A percentile compares a stretch with the other conserved stretches of the same genome.
Conservation (phyloP, 1,140 invertebrate species). For the Pristionchus pacificus region DNA sequence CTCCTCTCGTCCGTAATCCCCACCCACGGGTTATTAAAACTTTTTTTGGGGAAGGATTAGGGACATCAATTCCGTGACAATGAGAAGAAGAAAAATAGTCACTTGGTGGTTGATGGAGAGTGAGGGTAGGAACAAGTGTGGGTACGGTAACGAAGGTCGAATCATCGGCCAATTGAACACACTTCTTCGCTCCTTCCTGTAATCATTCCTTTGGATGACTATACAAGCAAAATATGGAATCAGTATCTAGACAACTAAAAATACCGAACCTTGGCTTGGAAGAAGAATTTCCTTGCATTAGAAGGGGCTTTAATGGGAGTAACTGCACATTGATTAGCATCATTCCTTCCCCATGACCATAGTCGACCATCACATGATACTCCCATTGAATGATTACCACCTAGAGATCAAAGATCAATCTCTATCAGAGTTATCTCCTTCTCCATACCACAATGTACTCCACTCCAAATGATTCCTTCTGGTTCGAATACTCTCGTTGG, state of each 20-base stretch:
- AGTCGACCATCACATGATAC: slow-evolving; percentile 17
- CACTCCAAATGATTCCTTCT: slow-evolving; percentile 13
- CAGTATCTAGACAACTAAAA: neutral
- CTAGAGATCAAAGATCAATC: slow-evolving; percentile 8
- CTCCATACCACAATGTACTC: slow-evolving; percentile 15
- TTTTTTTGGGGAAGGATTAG: too few species aligned
- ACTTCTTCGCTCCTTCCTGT: slow-evolving; percentile 14
- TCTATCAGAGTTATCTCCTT: neutral
- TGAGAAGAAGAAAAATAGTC: slow-evolving; percentile 3
- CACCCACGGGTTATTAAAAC: too few species aligned
- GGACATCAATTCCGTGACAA: too few species aligned
- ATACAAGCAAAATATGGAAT: slow-evolving; percentile 3
- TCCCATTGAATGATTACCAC: slow-evolving; percentile 22
- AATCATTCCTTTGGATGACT: slow-evolving; percentile 5
- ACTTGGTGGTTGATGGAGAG: neutral
- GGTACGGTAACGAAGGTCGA: slow-evolving; percentile 12
- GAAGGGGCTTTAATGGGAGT: slow-evolving; percentile 5
- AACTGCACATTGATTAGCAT: slow-evolving; percentile 23
- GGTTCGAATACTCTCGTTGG: slow-evolving; percentile 27
- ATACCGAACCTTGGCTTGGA: slow-evolving; percentile 9
- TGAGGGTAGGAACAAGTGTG: slow-evolving; percentile 1
- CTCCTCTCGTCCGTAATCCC: neutral
- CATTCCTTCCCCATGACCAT: slow-evolving; percentile 27
- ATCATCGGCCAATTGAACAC: slow-evolving; percentile 18
- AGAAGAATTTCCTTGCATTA: slow-evolving; percentile 19